A percentile compares a stretch with the other conserved stretches of the same genome.
phyloP scores from a whole-genome alignment of 2,797 vertebrate species.

The Bryconaethiops microstoma region DNA sequence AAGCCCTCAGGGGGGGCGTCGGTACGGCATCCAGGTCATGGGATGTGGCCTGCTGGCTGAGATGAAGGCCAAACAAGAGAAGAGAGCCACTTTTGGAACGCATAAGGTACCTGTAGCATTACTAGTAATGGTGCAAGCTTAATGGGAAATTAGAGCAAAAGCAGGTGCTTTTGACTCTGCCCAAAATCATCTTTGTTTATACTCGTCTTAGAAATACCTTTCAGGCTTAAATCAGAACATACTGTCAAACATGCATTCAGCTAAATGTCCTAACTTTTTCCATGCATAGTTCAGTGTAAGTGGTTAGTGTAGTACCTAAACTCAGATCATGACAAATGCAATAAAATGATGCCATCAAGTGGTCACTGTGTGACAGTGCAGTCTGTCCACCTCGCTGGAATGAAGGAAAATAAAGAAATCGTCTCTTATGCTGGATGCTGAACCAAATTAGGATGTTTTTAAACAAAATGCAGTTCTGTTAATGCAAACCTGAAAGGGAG shows the following conservation, averaged over 20 bases:
- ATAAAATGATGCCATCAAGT: conserved; percentile 27
- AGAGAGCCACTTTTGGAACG: conserved; percentile 78
- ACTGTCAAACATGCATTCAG: too few relatives aligned
- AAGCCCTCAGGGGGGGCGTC: conserved; percentile 87
- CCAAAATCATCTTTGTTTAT: too few relatives aligned
- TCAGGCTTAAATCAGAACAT: too few relatives aligned
- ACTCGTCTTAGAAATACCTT: too few relatives aligned
- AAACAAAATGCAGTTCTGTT: too few relatives aligned
- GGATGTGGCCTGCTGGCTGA: conserved; percentile 92
- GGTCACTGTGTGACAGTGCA: background rate
- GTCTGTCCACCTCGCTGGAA: background rate
- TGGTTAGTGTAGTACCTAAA: background rate
- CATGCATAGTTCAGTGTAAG: background rate
- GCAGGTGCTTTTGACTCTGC: too few relatives aligned
- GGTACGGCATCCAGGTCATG: conserved; percentile 92
- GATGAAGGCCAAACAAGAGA: conserved; percentile 98
- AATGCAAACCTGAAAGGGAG: too few relatives aligned
- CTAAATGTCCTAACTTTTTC: too few relatives aligned
- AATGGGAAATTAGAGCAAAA: background rate
- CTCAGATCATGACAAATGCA: background rate
- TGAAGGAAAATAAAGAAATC: background rate
- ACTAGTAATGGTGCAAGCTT: background rate
- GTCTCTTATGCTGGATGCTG: background rate
- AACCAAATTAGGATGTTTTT: background rate
- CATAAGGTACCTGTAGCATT: conserved; percentile 82